These are phyloP conservation scores for Sphaerophoria taeniata DNA, from an alignment of 2,888 invertebrate genomes.

Conservation along the genomic window DNA sequence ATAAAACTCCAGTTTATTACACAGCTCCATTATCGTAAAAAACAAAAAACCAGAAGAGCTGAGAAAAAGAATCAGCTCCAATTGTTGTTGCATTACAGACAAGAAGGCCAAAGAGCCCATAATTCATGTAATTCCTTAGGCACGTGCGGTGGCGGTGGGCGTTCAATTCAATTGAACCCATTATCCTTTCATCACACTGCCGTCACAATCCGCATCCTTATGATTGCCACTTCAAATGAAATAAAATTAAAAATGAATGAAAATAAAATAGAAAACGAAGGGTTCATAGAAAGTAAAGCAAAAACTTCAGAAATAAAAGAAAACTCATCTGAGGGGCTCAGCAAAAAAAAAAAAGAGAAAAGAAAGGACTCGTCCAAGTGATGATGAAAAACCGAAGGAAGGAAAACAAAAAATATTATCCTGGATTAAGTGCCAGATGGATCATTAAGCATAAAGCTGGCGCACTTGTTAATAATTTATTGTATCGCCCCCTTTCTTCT, in stretches of 20 bases:
- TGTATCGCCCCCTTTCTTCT: conserved; percentile 39
- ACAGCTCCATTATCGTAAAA: conserved; percentile 49
- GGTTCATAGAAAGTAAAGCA: background rate
- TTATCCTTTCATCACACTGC: conserved; percentile 70
- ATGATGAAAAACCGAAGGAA: conserved; percentile 57
- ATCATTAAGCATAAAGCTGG: conserved; percentile 74
- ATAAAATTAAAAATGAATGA: conserved; percentile 16
- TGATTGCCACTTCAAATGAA: conserved; percentile 61
- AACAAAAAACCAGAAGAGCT: conserved; percentile 15
- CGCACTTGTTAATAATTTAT: conserved; percentile 74
- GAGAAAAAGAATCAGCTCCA: conserved; percentile 35
- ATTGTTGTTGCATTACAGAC: conserved; percentile 49
- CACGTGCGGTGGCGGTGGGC: no score
- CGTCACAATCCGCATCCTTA: conserved; percentile 56
- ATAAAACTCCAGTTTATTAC: conserved; percentile 54
- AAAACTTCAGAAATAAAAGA: conserved; percentile 40
- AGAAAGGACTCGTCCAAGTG: conserved; percentile 51
- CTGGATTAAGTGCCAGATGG: conserved; percentile 74
- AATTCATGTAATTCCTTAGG: conserved; percentile 59
- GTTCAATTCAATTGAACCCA: conserved; percentile 71
- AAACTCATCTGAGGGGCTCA: conserved; percentile 41
- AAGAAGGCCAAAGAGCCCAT: conserved; percentile 46
- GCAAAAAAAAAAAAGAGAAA: background rate
- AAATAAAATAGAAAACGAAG: conserved; percentile 21
- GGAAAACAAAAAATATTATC: conserved; percentile 61